Evolutionary conservation across 2,888 invertebrate species (phyloP), one percentile per base, ranked within the genome.

Genomic region (Neoitamus cyanurus): DNA sequence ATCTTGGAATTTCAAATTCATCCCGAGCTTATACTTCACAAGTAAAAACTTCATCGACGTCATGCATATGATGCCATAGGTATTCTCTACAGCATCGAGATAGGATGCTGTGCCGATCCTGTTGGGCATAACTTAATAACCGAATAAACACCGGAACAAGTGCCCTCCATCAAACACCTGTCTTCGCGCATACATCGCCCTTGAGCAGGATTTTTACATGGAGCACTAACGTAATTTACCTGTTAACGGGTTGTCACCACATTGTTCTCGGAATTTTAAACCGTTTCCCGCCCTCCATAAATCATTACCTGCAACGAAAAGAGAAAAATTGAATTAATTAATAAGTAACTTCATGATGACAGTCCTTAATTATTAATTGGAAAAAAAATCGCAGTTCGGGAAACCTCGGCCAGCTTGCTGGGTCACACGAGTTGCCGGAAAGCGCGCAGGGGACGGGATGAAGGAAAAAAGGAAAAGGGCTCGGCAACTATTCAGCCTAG

Each of bases 361-460:
- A 82, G 69, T 82, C 30, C 31, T 82, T 82, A 82, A 82, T 82
- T 82, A 82, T 68, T 82, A 82, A 68, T 82, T 82, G 78, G 20
- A 58, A 78, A 46, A 68, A 30, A 70, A 70, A 70, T 70, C 34
- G n/a, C 34, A 30, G 31, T 70, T 70, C n/a, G 28, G 20, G 20
- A 58, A 15, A 15, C 15, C 9, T 25, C 58, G 9, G 20, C 20
- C 20, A 58, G 58, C 25, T 4, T 25, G 13, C 3, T 70, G 70
- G 34, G 25, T 34, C n/a, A 42, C 11, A n/a, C 2, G 70, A 31
- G n/a, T 70, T 9, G 3, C 7, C 15, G 42, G 6, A 30, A 31
- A 58, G 15, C 9, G 11, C 3, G 11, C 6, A 34, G 75, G 9
- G 7, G 36, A 6, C 28, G 25, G 34, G 15, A 5, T 48, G 20